These are phyloP conservation scores for Ormyrus nitidulus DNA, from an alignment of 2,888 invertebrate genomes.

Conservation along the genomic window DNA sequence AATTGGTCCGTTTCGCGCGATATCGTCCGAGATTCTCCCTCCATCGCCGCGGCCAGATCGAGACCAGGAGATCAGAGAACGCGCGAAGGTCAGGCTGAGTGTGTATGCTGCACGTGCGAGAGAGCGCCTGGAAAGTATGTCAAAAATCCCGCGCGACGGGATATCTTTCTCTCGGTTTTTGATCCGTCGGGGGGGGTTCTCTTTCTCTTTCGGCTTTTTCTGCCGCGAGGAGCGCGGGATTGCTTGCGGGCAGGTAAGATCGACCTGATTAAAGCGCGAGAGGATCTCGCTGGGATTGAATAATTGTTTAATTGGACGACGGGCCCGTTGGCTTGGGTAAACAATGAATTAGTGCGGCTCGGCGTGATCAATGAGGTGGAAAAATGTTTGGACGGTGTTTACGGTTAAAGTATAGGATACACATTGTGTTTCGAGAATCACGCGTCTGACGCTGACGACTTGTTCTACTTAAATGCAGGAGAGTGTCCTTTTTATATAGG, in stretches of 20 bases:
- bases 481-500: too few species aligned
- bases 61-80: constrained; percentile 58
- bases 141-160: constrained; percentile 71
- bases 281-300: too few species aligned
- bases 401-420: too few species aligned
- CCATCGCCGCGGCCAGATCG: constrained; percentile 26
- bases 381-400: too few species aligned
- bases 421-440: too few species aligned
- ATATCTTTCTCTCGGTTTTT: constrained; percentile 52
- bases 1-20: constrained; percentile 48
- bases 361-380: too few species aligned
- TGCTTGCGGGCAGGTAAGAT: constrained; percentile 6
- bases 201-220: constrained; percentile 45
- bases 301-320: too few species aligned
- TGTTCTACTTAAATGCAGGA: too few species aligned
- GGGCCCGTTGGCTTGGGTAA: too few species aligned
- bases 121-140: constrained; percentile 70
- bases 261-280: constrained; percentile 43
- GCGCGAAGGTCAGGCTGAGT: constrained; percentile 69
- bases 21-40: constrained; percentile 40
- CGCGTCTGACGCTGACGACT: too few species aligned
- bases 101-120: constrained; percentile 42
- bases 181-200: constrained; percentile 14
- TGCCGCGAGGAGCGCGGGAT: background rate
- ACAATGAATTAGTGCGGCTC: too few species aligned